Evolutionary conservation across 2,113 vertebrate species (phyloP).

Genomic region (Harpagus bidentatus): DNA sequence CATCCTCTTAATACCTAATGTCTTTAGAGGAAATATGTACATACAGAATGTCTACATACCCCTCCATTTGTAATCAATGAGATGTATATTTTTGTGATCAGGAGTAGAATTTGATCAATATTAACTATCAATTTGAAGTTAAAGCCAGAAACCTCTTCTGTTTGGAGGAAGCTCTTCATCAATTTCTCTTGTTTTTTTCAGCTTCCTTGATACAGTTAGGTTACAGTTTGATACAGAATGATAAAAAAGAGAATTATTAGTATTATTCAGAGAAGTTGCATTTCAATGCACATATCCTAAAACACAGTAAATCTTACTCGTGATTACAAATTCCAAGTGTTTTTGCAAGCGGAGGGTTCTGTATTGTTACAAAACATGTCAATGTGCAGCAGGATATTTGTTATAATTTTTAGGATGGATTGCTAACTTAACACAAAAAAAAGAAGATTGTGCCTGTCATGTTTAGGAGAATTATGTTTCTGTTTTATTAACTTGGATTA

Average conservation of each 20-base stretch:
- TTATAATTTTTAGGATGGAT: constrained; percentile 55
- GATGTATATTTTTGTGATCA: background rate
- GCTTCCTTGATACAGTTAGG: background rate
- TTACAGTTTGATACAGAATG: constrained; percentile 36
- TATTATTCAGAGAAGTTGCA: constrained; percentile 39
- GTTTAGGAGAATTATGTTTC: constrained; percentile 46
- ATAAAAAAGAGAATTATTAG: constrained; percentile 10
- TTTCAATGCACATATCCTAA: constrained; percentile 38
- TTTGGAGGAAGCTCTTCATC: background rate
- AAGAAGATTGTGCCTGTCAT: constrained; percentile 44
- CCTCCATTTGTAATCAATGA: background rate
- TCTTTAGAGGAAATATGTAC: background rate
- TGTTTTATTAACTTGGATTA: constrained; percentile 60
- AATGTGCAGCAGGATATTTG: constrained; percentile 46
- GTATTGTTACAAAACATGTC: constrained; percentile 46
- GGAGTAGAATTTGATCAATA: background rate
- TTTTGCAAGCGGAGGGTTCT: constrained; percentile 25
- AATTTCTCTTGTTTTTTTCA: background rate
- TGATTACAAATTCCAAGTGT: constrained; percentile 55
- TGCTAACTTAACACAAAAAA: constrained; percentile 37
- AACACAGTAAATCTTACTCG: constrained; percentile 55
- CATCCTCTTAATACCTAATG: background rate
- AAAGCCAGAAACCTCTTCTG: background rate
- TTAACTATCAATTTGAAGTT: background rate
- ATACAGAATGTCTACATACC: background rate